phyloP scores from a whole-genome alignment of 2,888 invertebrate genomes.

The Dyspetes luteomarginatus region DNA sequence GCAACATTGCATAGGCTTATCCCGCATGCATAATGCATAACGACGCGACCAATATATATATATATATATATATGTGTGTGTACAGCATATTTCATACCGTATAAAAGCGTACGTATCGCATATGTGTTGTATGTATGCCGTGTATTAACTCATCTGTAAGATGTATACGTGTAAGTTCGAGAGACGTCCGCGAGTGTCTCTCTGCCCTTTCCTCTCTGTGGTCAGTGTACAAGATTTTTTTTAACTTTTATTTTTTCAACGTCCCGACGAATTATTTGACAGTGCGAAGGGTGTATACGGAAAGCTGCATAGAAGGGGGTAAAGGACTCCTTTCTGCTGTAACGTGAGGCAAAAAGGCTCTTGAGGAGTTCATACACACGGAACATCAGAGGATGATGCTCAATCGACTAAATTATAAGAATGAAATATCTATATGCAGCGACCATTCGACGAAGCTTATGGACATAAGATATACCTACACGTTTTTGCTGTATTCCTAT shows the following conservation, averaged over 20 bases:
- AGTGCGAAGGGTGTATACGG: conserved; percentile 39
- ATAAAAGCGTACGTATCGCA: conserved; percentile 51
- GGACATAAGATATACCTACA: neutral
- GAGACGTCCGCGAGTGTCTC: conserved; percentile 29
- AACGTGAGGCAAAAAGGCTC: conserved; percentile 14
- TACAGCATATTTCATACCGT: conserved; percentile 48
- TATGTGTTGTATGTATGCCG: neutral
- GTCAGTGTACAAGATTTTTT: conserved; percentile 9
- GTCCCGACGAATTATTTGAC: conserved; percentile 58
- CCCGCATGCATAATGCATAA: conserved; percentile 61
- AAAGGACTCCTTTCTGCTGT: neutral
- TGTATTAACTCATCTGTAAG: conserved; percentile 11
- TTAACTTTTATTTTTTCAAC: conserved; percentile 14
- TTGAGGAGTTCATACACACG: conserved; percentile 1
- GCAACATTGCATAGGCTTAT: conserved; percentile 71
- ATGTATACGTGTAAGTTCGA: conserved; percentile 22
- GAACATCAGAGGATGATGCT: conserved; percentile 24
- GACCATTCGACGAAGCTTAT: conserved; percentile 5
- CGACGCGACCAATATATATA: conserved; percentile 55
- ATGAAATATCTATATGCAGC: conserved; percentile 14
- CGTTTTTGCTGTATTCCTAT: neutral
- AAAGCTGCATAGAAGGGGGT: neutral
- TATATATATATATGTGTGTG: conserved; percentile 31
- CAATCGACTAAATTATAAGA: conserved; percentile 37
- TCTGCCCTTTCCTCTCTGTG: conserved; percentile 14